phyloP scores from a whole-genome alignment of 2,113 vertebrate species.

The Rhinogobius similis region DNA sequence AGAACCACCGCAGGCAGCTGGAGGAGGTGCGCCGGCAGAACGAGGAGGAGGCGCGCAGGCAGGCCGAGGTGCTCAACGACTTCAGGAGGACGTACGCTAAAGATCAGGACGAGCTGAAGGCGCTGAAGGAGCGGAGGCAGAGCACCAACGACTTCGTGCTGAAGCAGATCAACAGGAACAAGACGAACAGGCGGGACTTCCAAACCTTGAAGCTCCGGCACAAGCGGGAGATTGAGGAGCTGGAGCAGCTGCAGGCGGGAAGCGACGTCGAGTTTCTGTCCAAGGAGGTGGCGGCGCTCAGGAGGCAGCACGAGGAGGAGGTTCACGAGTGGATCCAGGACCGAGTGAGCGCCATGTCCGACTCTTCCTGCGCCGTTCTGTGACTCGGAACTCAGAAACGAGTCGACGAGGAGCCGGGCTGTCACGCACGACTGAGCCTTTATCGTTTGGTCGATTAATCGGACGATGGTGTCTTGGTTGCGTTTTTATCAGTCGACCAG shows the following conservation, averaged over 20 bases:
- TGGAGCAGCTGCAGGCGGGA: background rate
- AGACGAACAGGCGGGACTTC: background rate
- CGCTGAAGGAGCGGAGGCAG: slow-evolving; percentile 4
- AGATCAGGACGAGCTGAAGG: background rate
- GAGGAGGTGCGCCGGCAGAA: background rate
- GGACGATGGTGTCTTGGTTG: no score
- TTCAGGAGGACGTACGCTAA: slow-evolving; percentile 28
- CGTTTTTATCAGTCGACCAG: no score
- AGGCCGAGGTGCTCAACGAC: slow-evolving; percentile 42
- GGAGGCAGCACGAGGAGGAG: background rate
- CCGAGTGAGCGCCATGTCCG: background rate
- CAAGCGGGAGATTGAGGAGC: background rate
- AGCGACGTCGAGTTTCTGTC: background rate
- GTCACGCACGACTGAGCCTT: no score
- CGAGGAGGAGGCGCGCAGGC: slow-evolving; percentile 31
- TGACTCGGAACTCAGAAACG: background rate
- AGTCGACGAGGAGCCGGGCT: no score
- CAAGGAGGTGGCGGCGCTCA: background rate
- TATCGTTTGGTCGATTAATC: no score
- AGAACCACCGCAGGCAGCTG: slow-evolving; percentile 4
- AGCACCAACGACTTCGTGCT: background rate
- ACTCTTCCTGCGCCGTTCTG: background rate
- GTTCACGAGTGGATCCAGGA: slow-evolving; percentile 6
- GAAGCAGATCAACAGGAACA: background rate
- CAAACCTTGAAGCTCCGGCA: background rate